Evolutionary conservation across 2,797 vertebrate genomes (phyloP).

Genomic region (Lindbergichthys nudifrons): DNA sequence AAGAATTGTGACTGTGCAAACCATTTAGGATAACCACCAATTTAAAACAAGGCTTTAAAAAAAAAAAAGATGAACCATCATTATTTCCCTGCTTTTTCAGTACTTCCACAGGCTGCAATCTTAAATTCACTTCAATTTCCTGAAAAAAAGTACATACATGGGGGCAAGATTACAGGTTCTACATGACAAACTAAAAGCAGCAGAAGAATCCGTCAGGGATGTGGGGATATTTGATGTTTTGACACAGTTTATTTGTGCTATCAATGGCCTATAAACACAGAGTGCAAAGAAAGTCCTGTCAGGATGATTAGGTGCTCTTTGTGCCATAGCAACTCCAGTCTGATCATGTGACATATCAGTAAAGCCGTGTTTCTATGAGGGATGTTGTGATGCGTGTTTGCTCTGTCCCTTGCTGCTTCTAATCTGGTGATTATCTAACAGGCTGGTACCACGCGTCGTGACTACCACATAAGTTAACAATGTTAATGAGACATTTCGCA

Average conservation of each 20-base stretch:
- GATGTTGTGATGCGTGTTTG: slow-evolving; percentile 12
- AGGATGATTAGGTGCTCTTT: slow-evolving; percentile 34
- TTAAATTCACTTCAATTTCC: slow-evolving; percentile 1
- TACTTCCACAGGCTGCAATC: neutral
- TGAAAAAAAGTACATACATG: neutral
- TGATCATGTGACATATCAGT: slow-evolving; percentile 9
- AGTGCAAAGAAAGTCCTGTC: slow-evolving; percentile 24
- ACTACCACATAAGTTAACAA: slow-evolving; percentile 46
- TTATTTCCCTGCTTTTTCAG: neutral
- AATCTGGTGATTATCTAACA: slow-evolving; percentile 61
- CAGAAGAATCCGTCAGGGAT: slow-evolving; percentile 11
- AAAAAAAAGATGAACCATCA: neutral
- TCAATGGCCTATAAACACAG: slow-evolving; percentile 49
- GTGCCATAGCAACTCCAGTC: slow-evolving; percentile 29
- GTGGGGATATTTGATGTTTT: slow-evolving; percentile 35
- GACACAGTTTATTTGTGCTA: slow-evolving; percentile 60
- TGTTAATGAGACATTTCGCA: slow-evolving; percentile 70
- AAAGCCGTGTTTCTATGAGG: neutral
- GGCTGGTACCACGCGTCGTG: slow-evolving; percentile 22
- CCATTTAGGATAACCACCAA: neutral
- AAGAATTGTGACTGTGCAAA: neutral
- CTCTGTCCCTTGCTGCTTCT: slow-evolving; percentile 29
- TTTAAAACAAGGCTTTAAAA: slow-evolving; percentile 15
- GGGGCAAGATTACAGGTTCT: slow-evolving; percentile 36
- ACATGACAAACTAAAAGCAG: slow-evolving; percentile 19